A percentile compares a stretch with the other conserved stretches of the same genome.
These are phyloP conservation scores for Dallia pectoralis DNA, from an alignment of 2,797 vertebrate species.

Conservation along the genomic window DNA sequence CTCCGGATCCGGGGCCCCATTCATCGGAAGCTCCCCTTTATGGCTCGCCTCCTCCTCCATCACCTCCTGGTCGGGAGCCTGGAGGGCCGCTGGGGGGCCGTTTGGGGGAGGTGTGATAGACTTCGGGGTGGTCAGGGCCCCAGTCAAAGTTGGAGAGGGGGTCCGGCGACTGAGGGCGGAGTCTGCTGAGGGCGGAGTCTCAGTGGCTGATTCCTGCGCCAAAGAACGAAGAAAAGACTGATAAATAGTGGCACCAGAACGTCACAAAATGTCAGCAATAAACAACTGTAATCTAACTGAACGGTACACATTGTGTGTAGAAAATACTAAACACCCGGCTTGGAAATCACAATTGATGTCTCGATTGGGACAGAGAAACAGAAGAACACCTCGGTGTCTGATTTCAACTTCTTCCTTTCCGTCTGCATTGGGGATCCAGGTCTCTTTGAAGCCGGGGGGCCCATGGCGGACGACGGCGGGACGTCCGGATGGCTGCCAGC, in stretches of 20 bases:
- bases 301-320: neutral
- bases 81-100: slow-evolving; percentile 70
- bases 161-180: slow-evolving; percentile 70
- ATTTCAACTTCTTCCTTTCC: slow-evolving; percentile 78
- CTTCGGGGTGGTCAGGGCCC: slow-evolving; percentile 66
- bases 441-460: slow-evolving; percentile 72
- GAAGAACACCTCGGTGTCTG: slow-evolving; percentile 50
- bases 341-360: neutral
- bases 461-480: slow-evolving; percentile 70
- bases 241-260: slow-evolving; percentile 51
- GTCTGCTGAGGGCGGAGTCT: slow-evolving; percentile 6
- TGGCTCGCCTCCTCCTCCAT: neutral
- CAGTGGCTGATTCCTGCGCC: neutral
- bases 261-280: slow-evolving; percentile 25
- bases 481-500: neutral
- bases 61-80: slow-evolving; percentile 72
- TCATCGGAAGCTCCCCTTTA: neutral
- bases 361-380: neutral
- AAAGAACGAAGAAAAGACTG: slow-evolving; percentile 35
- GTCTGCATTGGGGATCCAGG: slow-evolving; percentile 77
- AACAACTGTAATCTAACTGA: neutral
- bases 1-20: neutral
- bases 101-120: slow-evolving; percentile 43
- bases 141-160: slow-evolving; percentile 68
- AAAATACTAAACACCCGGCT: neutral